Evolutionary conservation across 2,888 invertebrate species (phyloP).

Genomic region (Cosmia trapezina): DNA sequence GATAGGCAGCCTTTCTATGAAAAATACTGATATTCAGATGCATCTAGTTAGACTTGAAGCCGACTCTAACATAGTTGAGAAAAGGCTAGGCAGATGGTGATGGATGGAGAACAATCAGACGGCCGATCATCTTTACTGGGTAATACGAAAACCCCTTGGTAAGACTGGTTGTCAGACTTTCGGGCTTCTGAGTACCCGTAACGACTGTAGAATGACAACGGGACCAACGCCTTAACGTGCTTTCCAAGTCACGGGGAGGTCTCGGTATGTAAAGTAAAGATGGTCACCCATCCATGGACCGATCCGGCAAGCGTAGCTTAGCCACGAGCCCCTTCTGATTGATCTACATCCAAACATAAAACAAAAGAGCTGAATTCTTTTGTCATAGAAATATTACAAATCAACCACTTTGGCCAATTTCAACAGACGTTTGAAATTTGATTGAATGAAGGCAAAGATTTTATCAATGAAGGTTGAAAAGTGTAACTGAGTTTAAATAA

Average conservation of each 20-base stretch:
- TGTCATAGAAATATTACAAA: constrained; percentile 14
- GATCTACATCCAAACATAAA: neutral
- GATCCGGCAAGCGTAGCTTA: no score
- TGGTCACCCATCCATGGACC: no score
- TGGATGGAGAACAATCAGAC: no score
- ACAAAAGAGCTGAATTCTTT: neutral
- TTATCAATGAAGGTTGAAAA: constrained; percentile 8
- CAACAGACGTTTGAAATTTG: neutral
- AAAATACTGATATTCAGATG: neutral
- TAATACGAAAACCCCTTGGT: no score
- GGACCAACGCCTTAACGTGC: no score
- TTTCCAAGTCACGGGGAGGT: no score
- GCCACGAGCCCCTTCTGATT: no score
- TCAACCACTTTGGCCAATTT: constrained; percentile 1
- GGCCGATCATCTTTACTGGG: no score
- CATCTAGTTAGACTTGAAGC: neutral
- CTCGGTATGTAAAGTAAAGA: no score
- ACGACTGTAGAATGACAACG: no score
- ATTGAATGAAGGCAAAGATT: constrained; percentile 33
- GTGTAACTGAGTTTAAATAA: constrained; percentile 27
- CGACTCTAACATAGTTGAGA: neutral
- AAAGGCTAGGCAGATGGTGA: neutral
- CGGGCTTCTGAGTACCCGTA: no score
- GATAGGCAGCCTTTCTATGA: neutral
- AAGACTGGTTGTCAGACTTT: no score